Base-by-base conservation (phyloP, 2,113 vertebrate species). In the Oreotragus oreotragus region DNA sequence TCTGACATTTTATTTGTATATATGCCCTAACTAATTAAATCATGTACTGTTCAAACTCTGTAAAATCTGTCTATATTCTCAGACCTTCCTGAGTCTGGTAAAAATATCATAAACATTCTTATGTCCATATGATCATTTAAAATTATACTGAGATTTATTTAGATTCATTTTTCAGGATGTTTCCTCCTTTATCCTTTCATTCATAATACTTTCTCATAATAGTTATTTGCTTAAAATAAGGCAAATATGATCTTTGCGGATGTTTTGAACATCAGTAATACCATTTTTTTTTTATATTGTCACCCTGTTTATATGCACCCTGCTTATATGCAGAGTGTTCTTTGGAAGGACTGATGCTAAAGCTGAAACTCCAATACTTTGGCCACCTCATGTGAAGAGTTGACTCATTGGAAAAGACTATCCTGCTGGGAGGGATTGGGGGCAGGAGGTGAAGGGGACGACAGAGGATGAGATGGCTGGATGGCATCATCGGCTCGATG, bases 81-180 rank as follows among this genome's bases (percentile, higher is more conserved):
- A 96, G 73, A 80, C 8, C 4, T 90, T 57, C 3, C 13, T 25
- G 28, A 77, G 8, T 5, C 39, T 80, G 12, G 14, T 89, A 84
- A 97, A 94, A 94, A 95, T 86, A 90, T 60, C 36, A 77, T 7
- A 39, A 62, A 53, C 13, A 86, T 70, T 87, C 85, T 95, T 93
- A n/a, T 51, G 36, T 85, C n/a, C 19, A 53, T 53, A 76, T 90
- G 39, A 51, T 92, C 36, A 92, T 83, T 97, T 96, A 86, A 83
- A 79, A 33, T 84, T 73, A 81, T 91, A 62, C 76, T 97, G 60
- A 95, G 30, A 88, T 85, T 36, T 87, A 62, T 83, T 73, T 62
- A 90, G 51, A 19, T 83, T 94, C 17, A 64, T 49, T n/a, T 88
- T 93, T 85, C 90, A 88, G n/a, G 12, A 19, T 19, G 13, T 91